Evolutionary conservation across 1,140 invertebrate genomes (phyloP).

Genomic region (Drosophila serrata): DNA sequence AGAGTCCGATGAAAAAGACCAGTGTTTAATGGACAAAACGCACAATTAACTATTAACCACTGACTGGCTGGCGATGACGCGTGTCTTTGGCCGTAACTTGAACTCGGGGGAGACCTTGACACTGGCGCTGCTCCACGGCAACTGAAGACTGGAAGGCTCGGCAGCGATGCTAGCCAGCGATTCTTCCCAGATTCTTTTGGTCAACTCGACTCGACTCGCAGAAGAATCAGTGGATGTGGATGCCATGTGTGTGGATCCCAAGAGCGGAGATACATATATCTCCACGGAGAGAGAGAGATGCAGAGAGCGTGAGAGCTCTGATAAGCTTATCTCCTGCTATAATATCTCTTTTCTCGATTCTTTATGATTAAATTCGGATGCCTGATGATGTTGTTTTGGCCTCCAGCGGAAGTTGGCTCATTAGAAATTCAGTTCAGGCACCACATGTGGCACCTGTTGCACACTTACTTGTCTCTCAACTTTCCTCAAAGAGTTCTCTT

Average conservation of each 20-base stretch:
- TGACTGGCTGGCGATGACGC: constrained; percentile 50
- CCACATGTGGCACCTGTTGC: constrained; percentile 46
- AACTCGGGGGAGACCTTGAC: constrained; percentile 85
- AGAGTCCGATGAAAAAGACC: constrained; percentile 27
- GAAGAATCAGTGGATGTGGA: constrained; percentile 59
- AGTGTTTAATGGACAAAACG: constrained; percentile 44
- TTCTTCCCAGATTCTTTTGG: constrained; percentile 67
- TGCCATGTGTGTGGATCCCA: constrained; percentile 57
- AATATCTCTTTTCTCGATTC: constrained; percentile 30
- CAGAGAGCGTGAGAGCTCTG: constrained; percentile 25
- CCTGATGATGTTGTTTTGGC: constrained; percentile 14
- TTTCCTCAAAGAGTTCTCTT: constrained; percentile 16
- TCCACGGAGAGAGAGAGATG: constrained; percentile 2
- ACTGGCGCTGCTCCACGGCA: constrained; percentile 84
- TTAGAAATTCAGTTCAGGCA: constrained; percentile 68
- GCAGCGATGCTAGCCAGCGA: constrained; percentile 54
- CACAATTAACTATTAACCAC: constrained; percentile 49
- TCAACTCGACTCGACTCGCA: constrained; percentile 42
- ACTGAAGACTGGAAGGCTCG: constrained; percentile 65
- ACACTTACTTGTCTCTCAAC: constrained; percentile 22
- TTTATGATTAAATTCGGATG: constrained; percentile 46
- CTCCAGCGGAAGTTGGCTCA: constrained; percentile 66
- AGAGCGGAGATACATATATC: constrained; percentile 23
- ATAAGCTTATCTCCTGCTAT: constrained; percentile 62
- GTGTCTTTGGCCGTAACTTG: constrained; percentile 60